phyloP scores from a whole-genome alignment of 2,113 vertebrate genomes.

The Puffinus mauretanicus region DNA sequence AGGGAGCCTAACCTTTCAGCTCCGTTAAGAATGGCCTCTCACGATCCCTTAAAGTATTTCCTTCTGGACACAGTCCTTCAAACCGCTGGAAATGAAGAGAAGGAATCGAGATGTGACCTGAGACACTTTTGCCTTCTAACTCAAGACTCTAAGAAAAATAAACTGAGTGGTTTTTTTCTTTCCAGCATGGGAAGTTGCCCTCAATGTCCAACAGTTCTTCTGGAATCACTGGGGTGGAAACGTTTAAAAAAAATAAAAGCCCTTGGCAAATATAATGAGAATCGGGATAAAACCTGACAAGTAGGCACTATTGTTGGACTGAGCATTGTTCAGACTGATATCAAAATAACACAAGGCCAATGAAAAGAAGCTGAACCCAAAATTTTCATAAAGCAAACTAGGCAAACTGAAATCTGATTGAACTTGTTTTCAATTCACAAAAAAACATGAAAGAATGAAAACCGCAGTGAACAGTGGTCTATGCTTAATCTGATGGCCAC shows the following conservation, averaged over 20 bases:
- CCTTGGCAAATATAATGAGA: neutral
- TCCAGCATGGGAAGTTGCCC: neutral
- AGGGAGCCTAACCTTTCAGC: neutral
- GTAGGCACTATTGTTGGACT: neutral
- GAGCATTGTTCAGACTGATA: neutral
- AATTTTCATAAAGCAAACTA: neutral
- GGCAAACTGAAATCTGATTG: neutral
- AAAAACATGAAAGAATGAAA: neutral
- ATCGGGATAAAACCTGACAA: neutral
- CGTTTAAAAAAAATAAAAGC: neutral
- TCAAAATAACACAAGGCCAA: neutral
- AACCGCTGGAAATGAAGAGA: neutral
- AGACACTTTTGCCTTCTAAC: neutral
- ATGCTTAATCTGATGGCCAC: constrained; percentile 6
- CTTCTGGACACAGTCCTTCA: neutral
- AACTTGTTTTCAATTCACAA: neutral
- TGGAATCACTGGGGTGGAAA: neutral
- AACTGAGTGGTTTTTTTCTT: neutral
- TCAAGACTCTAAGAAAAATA: neutral
- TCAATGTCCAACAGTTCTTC: neutral
- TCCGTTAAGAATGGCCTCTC: neutral
- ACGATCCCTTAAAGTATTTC: neutral
- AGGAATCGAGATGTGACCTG: neutral
- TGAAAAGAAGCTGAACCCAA: neutral
- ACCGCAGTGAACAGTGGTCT: neutral